Base-by-base conservation (phyloP, 2,888 invertebrate genomes). In the Hipparchia semele region DNA sequence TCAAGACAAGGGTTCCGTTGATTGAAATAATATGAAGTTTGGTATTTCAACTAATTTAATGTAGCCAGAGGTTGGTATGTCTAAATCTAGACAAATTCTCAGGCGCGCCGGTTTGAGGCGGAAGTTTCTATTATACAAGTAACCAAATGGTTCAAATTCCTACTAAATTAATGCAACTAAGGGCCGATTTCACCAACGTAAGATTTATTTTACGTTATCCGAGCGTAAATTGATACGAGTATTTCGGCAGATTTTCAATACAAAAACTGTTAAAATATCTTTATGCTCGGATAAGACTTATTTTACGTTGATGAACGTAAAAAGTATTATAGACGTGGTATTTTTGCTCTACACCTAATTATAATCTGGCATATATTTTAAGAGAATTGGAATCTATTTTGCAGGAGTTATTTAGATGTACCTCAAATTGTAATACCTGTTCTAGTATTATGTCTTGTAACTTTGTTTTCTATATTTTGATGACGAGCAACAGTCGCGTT, bases 21-120 rank as follows among this genome's bases (percentile, higher is more conserved):
- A 61, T 61, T 61, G n/a, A 61, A 61, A 45, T 61, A 58, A 58
- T 58, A 13, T 8, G 45, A n/a, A 61, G 61, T 1, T 61, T 46
- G 61, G 61, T 45, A 61, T 61, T 61, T 61, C 12, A 45, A 6
- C 56, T 7, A 58, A 56, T 9, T 12, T 2, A 23, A 8, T 23
- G 8, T 58, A 23, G 58, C 23, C 58, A 23, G 58, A 8, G 2
- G 7, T 8, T 1, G 54, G n/a, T 54, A 58, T 58, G 13, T 58
- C 58, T 23, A 58, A 58, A 58, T 58, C 23, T 58, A 8, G 58
- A 58, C 58, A 8, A 58, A 23, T 58, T 58, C 13, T 58, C 58
- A 8, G 58, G 58, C 58, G 58, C 58, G 58, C 56, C 13, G 56
- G 23, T 58, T 58, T 58, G 58, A 23, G 23, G 23, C 23, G 23